Percentiles rank a stretch among this genome's conserved stretches.
phyloP scores from a whole-genome alignment of 2,888 invertebrate species.

The Acleris cristana region DNA sequence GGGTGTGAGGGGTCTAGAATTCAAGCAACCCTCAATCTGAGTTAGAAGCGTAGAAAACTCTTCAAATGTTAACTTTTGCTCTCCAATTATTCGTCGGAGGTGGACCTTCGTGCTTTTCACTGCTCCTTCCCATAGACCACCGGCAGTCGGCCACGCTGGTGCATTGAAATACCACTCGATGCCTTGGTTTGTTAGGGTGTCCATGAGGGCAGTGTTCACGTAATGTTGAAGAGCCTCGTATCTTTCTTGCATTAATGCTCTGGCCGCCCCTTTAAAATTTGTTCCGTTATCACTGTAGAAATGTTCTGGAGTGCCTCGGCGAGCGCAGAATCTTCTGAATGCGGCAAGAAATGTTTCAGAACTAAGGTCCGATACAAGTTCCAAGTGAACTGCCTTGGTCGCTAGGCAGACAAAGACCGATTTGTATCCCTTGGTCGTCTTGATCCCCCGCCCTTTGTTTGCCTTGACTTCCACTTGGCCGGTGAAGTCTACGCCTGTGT shows the following conservation, averaged over 20 bases:
- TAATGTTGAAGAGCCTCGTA: conserved; percentile 6
- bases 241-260: conserved; percentile 4
- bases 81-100: conserved; percentile 1
- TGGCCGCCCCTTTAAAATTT: conserved; percentile 4
- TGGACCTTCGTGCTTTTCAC: not conserved
- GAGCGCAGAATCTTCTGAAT: conserved; percentile 33
- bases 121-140: not conserved
- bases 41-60: conserved; percentile 4
- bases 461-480: conserved; percentile 29
- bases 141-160: conserved; percentile 1
- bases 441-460: conserved; percentile 28
- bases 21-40: conserved; percentile 17
- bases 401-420: conserved; percentile 29
- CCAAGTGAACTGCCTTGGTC: conserved; percentile 36
- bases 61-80: conserved; percentile 10
- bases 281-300: conserved; percentile 29
- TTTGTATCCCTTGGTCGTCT: conserved; percentile 29
- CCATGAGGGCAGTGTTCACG: not conserved
- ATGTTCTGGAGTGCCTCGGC: conserved; percentile 39
- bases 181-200: no score
- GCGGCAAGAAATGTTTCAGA: conserved; percentile 39
- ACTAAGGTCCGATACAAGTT: conserved; percentile 35
- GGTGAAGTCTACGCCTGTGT: conserved; percentile 34
- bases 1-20: conserved; percentile 10
- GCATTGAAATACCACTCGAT: not conserved